Conservation (phyloP, 2,113 vertebrate genomes). For the Ceyx margarethae region DNA sequence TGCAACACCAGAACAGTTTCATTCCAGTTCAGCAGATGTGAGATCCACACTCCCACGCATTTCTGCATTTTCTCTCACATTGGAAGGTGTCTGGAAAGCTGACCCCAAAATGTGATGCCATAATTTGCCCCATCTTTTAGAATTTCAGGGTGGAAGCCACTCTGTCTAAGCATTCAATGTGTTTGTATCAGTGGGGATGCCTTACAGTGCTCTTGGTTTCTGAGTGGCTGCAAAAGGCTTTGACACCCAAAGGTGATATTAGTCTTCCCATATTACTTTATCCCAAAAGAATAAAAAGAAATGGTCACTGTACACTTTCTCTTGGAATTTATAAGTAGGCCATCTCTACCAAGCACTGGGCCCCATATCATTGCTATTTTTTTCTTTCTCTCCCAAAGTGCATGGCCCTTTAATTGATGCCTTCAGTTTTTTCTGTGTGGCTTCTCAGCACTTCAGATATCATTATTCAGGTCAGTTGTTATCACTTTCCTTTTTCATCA, state of each 20-base stretch:
- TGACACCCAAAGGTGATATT: neutral
- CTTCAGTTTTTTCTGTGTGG: neutral
- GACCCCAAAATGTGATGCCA: neutral
- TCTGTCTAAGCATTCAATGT: neutral
- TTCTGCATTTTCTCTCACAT: neutral
- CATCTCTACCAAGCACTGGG: neutral
- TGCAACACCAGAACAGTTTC: neutral
- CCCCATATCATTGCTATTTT: neutral
- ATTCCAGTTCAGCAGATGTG: neutral
- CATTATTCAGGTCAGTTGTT: neutral
- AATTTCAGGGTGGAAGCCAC: neutral
- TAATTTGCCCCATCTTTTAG: neutral
- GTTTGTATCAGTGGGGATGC: neutral
- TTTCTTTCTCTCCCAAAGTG: neutral
- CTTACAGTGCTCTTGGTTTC: neutral
- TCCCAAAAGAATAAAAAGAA: neutral
- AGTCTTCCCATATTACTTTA: neutral
- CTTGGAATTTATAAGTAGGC: neutral
- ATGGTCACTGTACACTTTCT: neutral
- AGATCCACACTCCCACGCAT: fast-evolving
- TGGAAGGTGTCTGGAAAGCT: neutral
- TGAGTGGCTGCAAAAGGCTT: neutral
- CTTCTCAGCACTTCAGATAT: neutral
- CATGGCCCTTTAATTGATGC: neutral
- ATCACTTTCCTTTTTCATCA: neutral